Evolutionary conservation across 2,888 invertebrate genomes (phyloP).

Genomic region (Mythimna lalbum): DNA sequence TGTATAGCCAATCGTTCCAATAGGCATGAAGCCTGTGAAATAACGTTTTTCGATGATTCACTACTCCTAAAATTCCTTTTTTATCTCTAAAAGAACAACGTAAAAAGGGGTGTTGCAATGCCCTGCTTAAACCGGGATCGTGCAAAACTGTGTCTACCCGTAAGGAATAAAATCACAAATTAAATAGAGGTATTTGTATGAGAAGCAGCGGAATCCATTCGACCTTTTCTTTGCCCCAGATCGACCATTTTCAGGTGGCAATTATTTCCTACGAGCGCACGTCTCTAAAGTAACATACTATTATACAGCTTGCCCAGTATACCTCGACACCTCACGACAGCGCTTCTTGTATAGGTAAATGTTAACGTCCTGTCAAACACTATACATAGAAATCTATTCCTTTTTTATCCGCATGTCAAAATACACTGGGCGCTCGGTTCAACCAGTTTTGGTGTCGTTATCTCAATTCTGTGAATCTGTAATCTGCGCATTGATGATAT

Average conservation of each 20-base stretch:
- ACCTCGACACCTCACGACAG: background rate
- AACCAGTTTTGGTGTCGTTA: conserved; percentile 26
- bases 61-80: background rate
- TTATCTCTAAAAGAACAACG: conserved; percentile 1
- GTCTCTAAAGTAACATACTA: conserved; percentile 40
- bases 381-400: conserved; percentile 1
- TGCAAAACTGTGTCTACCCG: conserved; percentile 3
- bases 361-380: conserved; percentile 2
- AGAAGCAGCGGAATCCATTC: conserved; percentile 28
- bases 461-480: conserved; percentile 33
- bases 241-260: conserved; percentile 35
- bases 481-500: conserved; percentile 35
- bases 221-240: conserved; percentile 46
- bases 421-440: conserved; percentile 4
- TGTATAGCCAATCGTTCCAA: background rate
- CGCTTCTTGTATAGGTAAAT: conserved; percentile 2
- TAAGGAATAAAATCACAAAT: conserved; percentile 37
- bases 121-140: background rate
- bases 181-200: conserved; percentile 43
- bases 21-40: background rate
- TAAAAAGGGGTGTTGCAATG: background rate
- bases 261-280: conserved; percentile 50
- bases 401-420: background rate
- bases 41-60: background rate
- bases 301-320: conserved; percentile 12